These are phyloP conservation scores for Xestobium rufovillosum DNA, from an alignment of 2,888 invertebrate genomes.

Conservation along the genomic window DNA sequence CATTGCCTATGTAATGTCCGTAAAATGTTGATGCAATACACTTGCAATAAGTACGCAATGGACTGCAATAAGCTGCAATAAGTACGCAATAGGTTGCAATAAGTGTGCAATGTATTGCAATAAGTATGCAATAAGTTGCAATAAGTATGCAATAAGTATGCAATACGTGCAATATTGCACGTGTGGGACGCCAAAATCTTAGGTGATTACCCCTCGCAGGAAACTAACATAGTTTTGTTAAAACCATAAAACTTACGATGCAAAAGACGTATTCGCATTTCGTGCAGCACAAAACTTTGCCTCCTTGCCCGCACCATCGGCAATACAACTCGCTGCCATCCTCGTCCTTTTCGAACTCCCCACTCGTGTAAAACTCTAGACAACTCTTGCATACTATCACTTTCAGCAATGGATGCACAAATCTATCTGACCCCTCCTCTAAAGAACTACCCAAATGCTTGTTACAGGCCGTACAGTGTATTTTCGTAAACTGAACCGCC, in stretches of 20 bases:
- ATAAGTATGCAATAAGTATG: no score
- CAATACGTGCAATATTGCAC: no score
- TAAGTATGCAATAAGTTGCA: no score
- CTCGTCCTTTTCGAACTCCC: conserved; percentile 75
- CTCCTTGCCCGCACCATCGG: conserved; percentile 74
- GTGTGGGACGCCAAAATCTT: no score
- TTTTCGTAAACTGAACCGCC: conserved; percentile 50
- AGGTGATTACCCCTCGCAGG: no score
- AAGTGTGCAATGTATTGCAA: no score
- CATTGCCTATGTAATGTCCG: no score
- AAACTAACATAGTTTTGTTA: no score
- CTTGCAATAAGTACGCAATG: no score
- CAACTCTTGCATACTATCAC: conserved; percentile 67
- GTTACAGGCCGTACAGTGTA: conserved; percentile 72
- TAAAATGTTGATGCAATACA: no score
- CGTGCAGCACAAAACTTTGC: conserved; percentile 66
- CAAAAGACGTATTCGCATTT: conserved; percentile 68
- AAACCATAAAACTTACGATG: conserved; percentile 47
- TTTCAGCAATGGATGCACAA: conserved; percentile 64
- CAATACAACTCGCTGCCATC: conserved; percentile 78
- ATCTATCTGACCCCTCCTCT: conserved; percentile 54
- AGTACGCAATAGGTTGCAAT: no score
- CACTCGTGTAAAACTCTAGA: conserved; percentile 71
- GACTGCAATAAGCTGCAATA: no score
- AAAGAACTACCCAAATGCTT: conserved; percentile 66